A percentile compares a stretch with the other conserved stretches of the same genome.
phyloP scores from a whole-genome alignment of 23 tunicate genomes.

The Ascidia mentula region DNA sequence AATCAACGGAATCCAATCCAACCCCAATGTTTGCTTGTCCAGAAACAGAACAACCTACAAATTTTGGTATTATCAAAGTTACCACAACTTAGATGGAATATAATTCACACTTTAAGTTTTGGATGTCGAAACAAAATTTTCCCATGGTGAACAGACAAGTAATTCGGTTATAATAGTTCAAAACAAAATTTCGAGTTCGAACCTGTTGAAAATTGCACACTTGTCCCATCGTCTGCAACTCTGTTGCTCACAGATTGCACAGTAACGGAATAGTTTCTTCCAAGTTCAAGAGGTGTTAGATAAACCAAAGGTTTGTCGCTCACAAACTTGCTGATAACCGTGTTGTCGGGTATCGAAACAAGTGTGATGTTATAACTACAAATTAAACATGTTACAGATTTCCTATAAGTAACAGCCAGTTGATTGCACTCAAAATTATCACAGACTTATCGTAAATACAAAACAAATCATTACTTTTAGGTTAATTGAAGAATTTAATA shows the following conservation, averaged over 20 bases:
- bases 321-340: not conserved
- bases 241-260: not conserved
- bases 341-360: not conserved
- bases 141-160: not conserved
- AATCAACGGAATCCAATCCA: not conserved
- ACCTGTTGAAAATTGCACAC: not conserved
- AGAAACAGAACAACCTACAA: not conserved
- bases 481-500: no score
- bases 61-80: not conserved
- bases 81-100: not conserved
- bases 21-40: not conserved
- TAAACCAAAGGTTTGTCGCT: not conserved
- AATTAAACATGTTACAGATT: not conserved
- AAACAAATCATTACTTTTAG: not conserved
- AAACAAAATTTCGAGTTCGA: no score
- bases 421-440: not conserved
- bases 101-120: no score
- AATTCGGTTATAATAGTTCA: not conserved
- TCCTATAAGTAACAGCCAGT: not conserved
- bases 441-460: not conserved
- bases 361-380: not conserved
- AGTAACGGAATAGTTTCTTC: not conserved
- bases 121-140: no score
- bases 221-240: not conserved
- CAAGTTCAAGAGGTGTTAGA: not conserved